Conservation (phyloP, 2,888 invertebrate species). For the Helobdella robusta region DNA sequence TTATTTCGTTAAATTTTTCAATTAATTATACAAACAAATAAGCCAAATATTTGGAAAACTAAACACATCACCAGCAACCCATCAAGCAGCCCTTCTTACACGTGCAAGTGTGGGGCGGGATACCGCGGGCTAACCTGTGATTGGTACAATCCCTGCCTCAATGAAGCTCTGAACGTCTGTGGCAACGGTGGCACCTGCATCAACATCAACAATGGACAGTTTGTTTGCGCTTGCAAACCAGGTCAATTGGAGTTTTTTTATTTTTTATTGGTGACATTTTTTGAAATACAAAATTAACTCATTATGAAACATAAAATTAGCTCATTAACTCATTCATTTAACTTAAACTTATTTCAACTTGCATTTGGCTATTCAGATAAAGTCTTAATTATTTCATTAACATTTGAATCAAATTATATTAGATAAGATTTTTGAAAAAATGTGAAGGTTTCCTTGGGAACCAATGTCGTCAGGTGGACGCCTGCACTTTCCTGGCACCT, state of each 20-base stretch:
- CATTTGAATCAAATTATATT: not conserved
- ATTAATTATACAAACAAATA: no score
- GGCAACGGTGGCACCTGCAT: constrained; percentile 31
- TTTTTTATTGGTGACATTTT: not conserved
- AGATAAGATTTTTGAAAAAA: no score
- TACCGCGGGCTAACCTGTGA: constrained; percentile 28
- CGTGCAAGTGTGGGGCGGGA: constrained; percentile 21
- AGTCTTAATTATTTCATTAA: not conserved
- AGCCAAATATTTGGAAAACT: no score
- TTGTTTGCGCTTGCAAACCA: constrained; percentile 25
- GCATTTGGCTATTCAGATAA: not conserved
- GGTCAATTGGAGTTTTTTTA: constrained; percentile 18
- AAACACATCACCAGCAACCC: no score
- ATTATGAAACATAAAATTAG: no score
- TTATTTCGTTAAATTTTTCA: no score
- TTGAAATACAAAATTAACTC: not conserved
- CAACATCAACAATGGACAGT: constrained; percentile 20
- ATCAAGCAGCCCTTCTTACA: constrained; percentile 5
- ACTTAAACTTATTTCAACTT: no score
- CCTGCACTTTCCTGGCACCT: constrained; percentile 20
- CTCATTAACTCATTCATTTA: no score
- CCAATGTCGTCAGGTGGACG: constrained; percentile 25
- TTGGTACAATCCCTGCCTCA: constrained; percentile 28
- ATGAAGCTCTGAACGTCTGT: constrained; percentile 24
- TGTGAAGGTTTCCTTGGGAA: constrained; percentile 32